Evolutionary conservation across 2,113 vertebrate species (phyloP).

Genomic region (Dasyprocta punctata): DNA sequence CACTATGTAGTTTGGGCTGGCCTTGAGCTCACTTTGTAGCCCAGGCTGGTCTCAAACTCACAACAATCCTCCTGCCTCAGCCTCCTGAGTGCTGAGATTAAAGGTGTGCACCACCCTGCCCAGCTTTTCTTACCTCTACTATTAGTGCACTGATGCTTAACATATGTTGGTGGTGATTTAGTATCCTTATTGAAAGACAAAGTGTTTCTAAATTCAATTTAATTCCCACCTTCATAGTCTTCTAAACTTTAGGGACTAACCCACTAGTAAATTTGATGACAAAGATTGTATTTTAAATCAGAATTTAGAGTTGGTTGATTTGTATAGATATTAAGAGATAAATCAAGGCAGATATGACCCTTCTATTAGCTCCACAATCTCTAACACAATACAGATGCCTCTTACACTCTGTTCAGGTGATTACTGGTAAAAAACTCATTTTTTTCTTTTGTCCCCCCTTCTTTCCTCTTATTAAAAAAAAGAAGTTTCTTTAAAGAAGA

Average conservation of each 20-base stretch:
- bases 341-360: background rate
- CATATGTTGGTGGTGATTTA: background rate
- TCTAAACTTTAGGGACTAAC: background rate
- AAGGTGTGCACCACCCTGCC: too few species aligned
- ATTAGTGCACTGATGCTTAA: background rate
- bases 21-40: too few species aligned
- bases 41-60: too few species aligned
- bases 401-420: background rate
- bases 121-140: accelerated
- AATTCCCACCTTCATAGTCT: background rate
- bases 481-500: background rate
- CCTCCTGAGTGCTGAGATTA: too few species aligned
- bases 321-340: background rate
- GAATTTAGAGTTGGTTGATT: background rate
- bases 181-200: background rate
- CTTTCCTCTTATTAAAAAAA: background rate
- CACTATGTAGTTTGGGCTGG: too few species aligned
- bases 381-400: background rate
- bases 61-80: too few species aligned
- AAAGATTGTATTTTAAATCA: background rate
- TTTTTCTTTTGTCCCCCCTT: background rate
- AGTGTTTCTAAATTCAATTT: background rate
- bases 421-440: background rate
- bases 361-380: background rate
- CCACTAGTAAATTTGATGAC: background rate